These are phyloP conservation scores for Pyrrhia umbra DNA, from an alignment of 2,888 invertebrate genomes.

Conservation along the genomic window DNA sequence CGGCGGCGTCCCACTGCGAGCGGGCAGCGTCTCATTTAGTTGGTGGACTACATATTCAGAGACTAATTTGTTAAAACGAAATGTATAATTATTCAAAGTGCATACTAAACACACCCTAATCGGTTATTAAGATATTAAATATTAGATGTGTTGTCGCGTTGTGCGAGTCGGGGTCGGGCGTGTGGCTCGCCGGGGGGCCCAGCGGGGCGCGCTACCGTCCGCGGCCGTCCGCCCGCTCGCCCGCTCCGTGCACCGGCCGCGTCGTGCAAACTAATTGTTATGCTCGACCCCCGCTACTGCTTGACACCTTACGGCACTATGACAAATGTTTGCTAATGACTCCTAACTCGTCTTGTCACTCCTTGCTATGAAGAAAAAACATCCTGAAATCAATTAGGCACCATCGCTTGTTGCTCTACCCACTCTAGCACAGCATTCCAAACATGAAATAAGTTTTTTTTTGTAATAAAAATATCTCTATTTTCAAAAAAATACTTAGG, in stretches of 20 bases:
- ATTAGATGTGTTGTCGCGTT: slow-evolving; percentile 72
- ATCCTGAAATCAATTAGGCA: too few species aligned
- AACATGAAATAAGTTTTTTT: too few species aligned
- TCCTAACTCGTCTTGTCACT: slow-evolving; percentile 7
- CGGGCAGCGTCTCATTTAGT: slow-evolving; percentile 44
- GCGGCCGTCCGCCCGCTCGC: slow-evolving; percentile 44
- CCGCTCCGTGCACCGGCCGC: slow-evolving; percentile 46
- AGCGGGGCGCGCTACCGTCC: slow-evolving; percentile 85
- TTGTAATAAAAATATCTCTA: too few species aligned
- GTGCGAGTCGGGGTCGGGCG: slow-evolving; percentile 65
- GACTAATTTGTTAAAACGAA: slow-evolving; percentile 73
- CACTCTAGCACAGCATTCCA: too few species aligned
- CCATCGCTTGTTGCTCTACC: too few species aligned
- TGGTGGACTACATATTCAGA: slow-evolving; percentile 60
- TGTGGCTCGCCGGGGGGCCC: slow-evolving; percentile 82
- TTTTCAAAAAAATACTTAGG: too few species aligned
- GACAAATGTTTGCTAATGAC: slow-evolving; percentile 65
- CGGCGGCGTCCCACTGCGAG: slow-evolving; percentile 32
- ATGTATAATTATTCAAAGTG: slow-evolving; percentile 82
- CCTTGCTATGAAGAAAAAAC: neutral
- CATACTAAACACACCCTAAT: slow-evolving; percentile 82
- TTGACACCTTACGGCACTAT: slow-evolving; percentile 70
- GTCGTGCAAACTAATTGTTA: slow-evolving; percentile 77
- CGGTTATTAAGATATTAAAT: slow-evolving; percentile 89
- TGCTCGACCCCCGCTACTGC: slow-evolving; percentile 69